A percentile compares a stretch with the other conserved stretches of the same genome.
Conservation (phyloP, 2,113 vertebrate species). For the Mormyrus lacerda region DNA sequence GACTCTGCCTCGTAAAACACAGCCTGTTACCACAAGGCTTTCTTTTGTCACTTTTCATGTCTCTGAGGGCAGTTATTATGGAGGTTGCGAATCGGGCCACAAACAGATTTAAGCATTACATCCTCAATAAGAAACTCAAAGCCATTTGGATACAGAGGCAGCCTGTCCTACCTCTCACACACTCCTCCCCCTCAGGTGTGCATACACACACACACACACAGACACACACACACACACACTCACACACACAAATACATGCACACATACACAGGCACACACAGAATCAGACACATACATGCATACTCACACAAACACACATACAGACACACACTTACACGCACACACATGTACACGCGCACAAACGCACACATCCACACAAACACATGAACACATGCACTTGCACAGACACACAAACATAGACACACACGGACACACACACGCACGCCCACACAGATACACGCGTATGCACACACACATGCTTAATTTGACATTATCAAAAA, state of each 20-base stretch:
- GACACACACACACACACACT: neutral
- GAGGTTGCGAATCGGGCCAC: neutral
- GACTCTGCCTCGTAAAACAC: neutral
- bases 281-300: too few species aligned
- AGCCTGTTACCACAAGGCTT: neutral
- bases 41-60: neutral
- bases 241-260: too few species aligned
- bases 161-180: neutral
- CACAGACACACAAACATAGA: neutral
- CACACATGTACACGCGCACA: too few species aligned
- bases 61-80: neutral
- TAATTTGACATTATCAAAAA: neutral
- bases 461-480: conserved; percentile 2
- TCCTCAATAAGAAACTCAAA: neutral
- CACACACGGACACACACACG: neutral
- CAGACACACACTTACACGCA: too few species aligned
- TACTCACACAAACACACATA: too few species aligned
- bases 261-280: too few species aligned
- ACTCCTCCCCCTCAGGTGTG: neutral
- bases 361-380: too few species aligned
- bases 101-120: neutral
- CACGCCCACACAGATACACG: neutral
- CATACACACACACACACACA: neutral
- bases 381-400: too few species aligned
- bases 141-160: neutral